These are phyloP conservation scores for Calameuta pallipes DNA, from an alignment of 2,888 invertebrate genomes.

Conservation along the genomic window DNA sequence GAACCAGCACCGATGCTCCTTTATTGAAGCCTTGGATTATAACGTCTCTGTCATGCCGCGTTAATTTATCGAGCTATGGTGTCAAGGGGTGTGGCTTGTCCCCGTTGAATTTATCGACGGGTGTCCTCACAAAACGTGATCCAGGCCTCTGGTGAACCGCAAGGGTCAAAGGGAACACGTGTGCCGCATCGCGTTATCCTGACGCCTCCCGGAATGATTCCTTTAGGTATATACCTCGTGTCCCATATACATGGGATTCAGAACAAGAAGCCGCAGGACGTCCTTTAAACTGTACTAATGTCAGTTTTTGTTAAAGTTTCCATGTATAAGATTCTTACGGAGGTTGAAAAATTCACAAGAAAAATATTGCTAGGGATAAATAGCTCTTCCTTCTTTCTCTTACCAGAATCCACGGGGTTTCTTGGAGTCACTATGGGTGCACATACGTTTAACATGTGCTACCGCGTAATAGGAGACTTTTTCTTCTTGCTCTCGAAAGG, in stretches of 20 bases:
- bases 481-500: background rate
- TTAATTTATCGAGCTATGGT: conserved; percentile 49
- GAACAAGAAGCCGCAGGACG: background rate
- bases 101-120: conserved; percentile 49
- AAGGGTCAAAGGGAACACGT: conserved; percentile 43
- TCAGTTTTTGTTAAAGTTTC: background rate
- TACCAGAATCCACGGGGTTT: background rate
- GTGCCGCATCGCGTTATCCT: conserved; percentile 22
- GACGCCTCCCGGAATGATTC: background rate
- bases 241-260: background rate
- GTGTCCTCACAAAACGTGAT: conserved; percentile 39
- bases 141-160: conserved; percentile 36
- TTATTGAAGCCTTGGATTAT: conserved; percentile 42
- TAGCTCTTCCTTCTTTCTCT: background rate
- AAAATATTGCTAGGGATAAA: background rate
- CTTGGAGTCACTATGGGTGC: background rate
- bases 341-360: background rate
- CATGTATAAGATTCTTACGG: background rate
- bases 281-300: background rate
- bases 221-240: background rate
- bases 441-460: conserved; percentile 4
- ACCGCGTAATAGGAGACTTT: conserved; percentile 6
- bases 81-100: conserved; percentile 6
- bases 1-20: conserved; percentile 3
- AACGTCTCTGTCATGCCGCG: conserved; percentile 56